phyloP scores from a whole-genome alignment of 2,113 vertebrate species.

The Lates calcarifer region DNA sequence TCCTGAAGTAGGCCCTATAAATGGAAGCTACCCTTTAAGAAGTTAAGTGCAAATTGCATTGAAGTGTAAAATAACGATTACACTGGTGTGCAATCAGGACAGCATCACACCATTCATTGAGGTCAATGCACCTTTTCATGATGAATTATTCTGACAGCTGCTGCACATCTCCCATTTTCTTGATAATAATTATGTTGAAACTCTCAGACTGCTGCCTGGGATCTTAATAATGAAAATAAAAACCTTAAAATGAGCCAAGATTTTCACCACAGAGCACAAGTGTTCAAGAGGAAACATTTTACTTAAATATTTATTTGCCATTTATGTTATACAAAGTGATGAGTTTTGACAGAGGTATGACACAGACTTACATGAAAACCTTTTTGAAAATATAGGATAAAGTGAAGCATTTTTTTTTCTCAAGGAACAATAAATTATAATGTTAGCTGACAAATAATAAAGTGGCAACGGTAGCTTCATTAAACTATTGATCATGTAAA shows the following conservation, averaged over 20 bases:
- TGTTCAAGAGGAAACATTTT: background rate
- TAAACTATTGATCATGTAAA: background rate
- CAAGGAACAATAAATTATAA: slow-evolving; percentile 4
- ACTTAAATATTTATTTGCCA: background rate
- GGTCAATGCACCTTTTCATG: background rate
- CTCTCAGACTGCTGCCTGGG: background rate
- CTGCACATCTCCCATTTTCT: background rate
- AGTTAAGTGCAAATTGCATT: background rate
- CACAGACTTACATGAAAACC: background rate
- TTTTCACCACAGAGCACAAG: background rate
- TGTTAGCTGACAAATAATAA: background rate
- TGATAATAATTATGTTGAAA: background rate
- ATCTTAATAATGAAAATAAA: too few relatives aligned
- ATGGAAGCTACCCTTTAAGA: too few relatives aligned
- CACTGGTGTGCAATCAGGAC: background rate
- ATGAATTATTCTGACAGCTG: background rate
- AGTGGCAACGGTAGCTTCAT: slow-evolving; percentile 11
- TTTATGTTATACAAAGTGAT: background rate
- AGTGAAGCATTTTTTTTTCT: background rate
- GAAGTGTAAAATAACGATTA: background rate
- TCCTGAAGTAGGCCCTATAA: background rate
- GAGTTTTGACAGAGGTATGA: background rate
- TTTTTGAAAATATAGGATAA: background rate
- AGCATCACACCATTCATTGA: background rate
- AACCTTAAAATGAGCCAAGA: too few relatives aligned